These are phyloP conservation scores for Astropecten irregularis DNA, from an alignment of 53 echinoderm and acorn worm species.

Conservation along the genomic window DNA sequence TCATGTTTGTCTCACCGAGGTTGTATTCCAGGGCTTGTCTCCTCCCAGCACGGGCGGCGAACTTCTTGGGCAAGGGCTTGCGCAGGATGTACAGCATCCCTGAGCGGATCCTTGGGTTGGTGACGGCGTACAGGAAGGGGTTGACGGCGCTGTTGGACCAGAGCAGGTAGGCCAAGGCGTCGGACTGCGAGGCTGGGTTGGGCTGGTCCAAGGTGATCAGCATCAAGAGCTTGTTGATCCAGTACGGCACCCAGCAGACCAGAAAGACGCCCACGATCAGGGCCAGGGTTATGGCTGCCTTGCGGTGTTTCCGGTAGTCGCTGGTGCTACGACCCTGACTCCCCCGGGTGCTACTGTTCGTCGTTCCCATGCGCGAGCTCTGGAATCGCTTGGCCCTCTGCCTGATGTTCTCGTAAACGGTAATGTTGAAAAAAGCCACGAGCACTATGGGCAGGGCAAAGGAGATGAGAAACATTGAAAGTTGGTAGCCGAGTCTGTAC, in stretches of 20 bases:
- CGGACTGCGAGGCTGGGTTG: not conserved
- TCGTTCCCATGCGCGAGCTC: not conserved
- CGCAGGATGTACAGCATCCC: slow-evolving; percentile 40
- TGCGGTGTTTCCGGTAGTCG: slow-evolving; percentile 58
- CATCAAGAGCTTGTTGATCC: slow-evolving; percentile 42
- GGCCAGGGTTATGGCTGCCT: slow-evolving; percentile 57
- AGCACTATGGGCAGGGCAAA: slow-evolving; percentile 37
- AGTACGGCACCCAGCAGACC: slow-evolving; percentile 60
- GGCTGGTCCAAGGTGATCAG: not conserved
- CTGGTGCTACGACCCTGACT: slow-evolving; percentile 29
- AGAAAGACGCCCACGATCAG: slow-evolving; percentile 55
- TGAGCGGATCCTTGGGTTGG: slow-evolving; percentile 51
- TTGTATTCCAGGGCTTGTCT: slow-evolving; percentile 28
- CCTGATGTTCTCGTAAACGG: slow-evolving; percentile 55
- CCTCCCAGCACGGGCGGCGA: not conserved
- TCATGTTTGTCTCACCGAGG: slow-evolving; percentile 52
- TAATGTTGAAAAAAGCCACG: slow-evolving; percentile 49
- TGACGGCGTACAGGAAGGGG: slow-evolving; percentile 56
- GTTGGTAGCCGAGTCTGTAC: slow-evolving; percentile 43
- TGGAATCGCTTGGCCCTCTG: slow-evolving; percentile 37
- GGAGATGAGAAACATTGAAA: slow-evolving; percentile 10
- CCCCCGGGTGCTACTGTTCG: not conserved
- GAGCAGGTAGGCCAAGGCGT: slow-evolving; percentile 55
- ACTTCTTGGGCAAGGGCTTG: slow-evolving; percentile 25
- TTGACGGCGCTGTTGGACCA: slow-evolving; percentile 67